These are phyloP conservation scores for Lates calcarifer DNA, from an alignment of 2,113 vertebrate genomes.

Conservation along the genomic window DNA sequence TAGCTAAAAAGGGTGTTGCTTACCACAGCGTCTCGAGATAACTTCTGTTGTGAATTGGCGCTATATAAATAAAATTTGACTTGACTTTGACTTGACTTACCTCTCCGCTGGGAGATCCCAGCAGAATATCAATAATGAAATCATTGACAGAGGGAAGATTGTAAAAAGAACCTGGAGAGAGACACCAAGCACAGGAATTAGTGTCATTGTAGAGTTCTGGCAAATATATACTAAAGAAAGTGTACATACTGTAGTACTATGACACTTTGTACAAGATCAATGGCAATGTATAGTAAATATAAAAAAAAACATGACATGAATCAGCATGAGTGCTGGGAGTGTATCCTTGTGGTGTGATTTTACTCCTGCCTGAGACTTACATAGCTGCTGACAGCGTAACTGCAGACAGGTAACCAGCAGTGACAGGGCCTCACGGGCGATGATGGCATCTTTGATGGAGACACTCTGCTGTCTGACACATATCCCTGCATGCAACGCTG, in stretches of 20 bases:
- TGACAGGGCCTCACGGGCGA: conserved; percentile 96
- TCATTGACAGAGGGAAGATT: conserved; percentile 94
- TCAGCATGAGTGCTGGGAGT: not conserved
- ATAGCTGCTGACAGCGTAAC: conserved; percentile 95
- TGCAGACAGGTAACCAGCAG: conserved; percentile 97
- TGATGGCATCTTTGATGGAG: conserved; percentile 96
- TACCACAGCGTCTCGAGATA: no score
- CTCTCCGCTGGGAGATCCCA: conserved; percentile 96
- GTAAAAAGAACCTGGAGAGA: conserved; percentile 94
- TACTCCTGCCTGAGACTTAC: conserved; percentile 77
- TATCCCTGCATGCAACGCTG: conserved; percentile 93
- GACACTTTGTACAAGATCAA: not conserved
- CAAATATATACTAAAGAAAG: not conserved
- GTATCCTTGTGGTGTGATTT: not conserved
- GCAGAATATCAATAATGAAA: conserved; percentile 97
- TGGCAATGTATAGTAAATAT: not conserved
- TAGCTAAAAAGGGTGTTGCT: conserved; percentile 38
- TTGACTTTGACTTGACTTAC: no score
- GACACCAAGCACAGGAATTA: conserved; percentile 43
- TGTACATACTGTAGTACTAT: not conserved
- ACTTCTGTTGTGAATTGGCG: no score
- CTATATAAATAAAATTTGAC: no score
- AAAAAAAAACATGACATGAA: not conserved
- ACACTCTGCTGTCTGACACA: conserved; percentile 95
- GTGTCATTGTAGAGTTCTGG: not conserved